These are phyloP conservation scores for Seriola aureovittata DNA, from an alignment of 2,113 vertebrate species.

Conservation along the genomic window DNA sequence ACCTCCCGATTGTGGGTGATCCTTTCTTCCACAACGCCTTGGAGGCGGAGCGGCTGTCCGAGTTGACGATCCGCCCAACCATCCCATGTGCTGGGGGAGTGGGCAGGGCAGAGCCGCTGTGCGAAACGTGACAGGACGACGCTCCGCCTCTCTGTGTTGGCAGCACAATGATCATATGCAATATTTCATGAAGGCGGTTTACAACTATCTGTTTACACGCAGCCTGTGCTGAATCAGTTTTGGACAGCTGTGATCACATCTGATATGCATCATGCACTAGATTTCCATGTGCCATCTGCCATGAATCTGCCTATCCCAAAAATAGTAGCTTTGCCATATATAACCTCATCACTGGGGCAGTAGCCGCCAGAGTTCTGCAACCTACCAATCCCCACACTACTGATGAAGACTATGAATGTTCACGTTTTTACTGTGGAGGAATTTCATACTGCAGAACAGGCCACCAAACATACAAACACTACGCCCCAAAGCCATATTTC, in stretches of 20 bases:
- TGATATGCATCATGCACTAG: neutral
- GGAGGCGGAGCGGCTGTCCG: constrained; percentile 80
- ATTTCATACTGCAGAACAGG: neutral
- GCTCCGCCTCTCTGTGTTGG: constrained; percentile 54
- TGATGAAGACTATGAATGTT: neutral
- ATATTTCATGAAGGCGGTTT: neutral
- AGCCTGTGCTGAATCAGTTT: constrained; percentile 18
- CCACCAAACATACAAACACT: neutral
- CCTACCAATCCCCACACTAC: neutral
- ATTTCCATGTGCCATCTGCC: constrained; percentile 3
- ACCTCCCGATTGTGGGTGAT: constrained; percentile 18
- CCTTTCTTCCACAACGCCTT: constrained; percentile 68
- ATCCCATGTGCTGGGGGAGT: constrained; percentile 67
- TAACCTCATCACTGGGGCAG: constrained; percentile 56
- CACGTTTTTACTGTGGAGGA: neutral
- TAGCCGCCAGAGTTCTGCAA: neutral
- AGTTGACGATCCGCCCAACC: constrained; percentile 60
- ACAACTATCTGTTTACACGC: constrained; percentile 23
- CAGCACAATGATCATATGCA: neutral
- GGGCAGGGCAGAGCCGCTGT: constrained; percentile 40
- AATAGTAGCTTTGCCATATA: constrained; percentile 65
- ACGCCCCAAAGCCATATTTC: neutral
- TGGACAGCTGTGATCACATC: constrained; percentile 14
- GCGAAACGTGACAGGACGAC: constrained; percentile 61
- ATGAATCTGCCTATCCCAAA: constrained; percentile 38